Conservation (phyloP, 2,797 vertebrate genomes). For the Emys orbicularis region DNA sequence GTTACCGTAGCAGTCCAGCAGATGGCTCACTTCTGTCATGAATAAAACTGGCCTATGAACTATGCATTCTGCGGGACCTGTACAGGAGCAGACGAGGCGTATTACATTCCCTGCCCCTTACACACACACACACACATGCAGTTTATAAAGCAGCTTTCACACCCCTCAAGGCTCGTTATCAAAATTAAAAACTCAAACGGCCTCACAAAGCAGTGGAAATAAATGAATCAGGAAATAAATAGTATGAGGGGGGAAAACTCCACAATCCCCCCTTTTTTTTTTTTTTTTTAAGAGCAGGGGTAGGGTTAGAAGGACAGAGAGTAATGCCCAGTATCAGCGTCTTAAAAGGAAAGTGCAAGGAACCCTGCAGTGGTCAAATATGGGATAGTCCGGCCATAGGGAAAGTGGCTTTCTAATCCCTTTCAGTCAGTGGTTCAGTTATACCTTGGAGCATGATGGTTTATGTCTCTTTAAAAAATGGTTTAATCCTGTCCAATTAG, state of each 20-base stretch:
- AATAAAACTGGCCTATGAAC: slow-evolving; percentile 52
- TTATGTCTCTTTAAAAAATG: neutral
- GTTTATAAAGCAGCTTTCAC: neutral
- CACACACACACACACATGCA: neutral
- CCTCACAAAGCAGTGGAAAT: neutral
- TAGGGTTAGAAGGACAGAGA: neutral
- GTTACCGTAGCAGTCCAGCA: slow-evolving; percentile 66
- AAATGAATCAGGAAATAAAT: neutral
- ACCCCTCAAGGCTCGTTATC: neutral
- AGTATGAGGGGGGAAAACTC: neutral
- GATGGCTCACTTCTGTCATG: slow-evolving; percentile 74
- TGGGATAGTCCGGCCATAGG: neutral
- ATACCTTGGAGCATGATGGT: slow-evolving; percentile 8
- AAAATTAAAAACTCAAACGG: neutral
- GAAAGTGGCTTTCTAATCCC: neutral
- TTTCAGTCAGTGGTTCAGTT: neutral
- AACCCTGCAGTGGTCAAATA: neutral
- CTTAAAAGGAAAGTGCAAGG: slow-evolving; percentile 10
- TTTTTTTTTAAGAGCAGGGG: neutral
- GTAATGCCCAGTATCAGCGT: neutral
- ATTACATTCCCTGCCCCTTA: neutral
- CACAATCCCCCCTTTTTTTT: neutral
- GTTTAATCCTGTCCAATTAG: slow-evolving; percentile 7
- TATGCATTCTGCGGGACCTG: neutral
- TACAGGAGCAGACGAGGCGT: slow-evolving; percentile 1